Evolutionary conservation across 2,113 vertebrate species (phyloP).

Genomic region (Loxodonta africana): DNA sequence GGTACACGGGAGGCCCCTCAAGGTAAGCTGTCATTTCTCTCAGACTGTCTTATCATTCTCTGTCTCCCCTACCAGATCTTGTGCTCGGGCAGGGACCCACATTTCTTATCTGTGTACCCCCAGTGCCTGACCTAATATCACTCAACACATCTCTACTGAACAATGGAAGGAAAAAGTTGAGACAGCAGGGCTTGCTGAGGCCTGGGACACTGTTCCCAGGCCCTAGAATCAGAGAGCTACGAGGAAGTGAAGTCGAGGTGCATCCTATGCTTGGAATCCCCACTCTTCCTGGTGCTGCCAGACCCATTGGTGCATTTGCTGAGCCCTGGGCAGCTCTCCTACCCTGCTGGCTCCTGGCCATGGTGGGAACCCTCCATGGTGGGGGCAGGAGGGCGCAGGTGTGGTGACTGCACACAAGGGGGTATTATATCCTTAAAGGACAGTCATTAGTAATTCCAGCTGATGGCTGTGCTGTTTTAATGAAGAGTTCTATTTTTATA

Average conservation of each 20-base stretch:
- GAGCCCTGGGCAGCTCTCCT: not conserved
- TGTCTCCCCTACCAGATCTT: not conserved
- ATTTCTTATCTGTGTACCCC: not conserved
- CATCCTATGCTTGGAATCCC: not conserved
- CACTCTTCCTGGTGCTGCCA: not conserved
- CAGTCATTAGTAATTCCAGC: slow-evolving; percentile 75
- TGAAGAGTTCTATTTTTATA: slow-evolving; percentile 80
- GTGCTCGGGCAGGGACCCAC: not conserved
- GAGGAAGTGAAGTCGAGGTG: not conserved
- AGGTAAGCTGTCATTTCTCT: not conserved
- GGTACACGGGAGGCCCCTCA: rapidly evolving
- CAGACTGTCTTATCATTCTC: not conserved
- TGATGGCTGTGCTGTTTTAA: slow-evolving; percentile 75
- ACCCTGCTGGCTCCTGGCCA: not conserved
- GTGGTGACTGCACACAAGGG: not conserved
- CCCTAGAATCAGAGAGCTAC: not conserved
- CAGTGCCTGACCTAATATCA: not conserved
- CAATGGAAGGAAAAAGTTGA: not conserved
- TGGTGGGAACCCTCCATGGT: not conserved
- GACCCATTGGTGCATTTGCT: rapidly evolving
- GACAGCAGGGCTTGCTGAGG: not conserved
- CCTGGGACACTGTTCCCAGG: not conserved
- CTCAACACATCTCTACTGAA: not conserved
- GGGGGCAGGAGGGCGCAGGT: slow-evolving; percentile 24
- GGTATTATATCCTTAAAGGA: slow-evolving; percentile 73